A percentile compares a stretch with the other conserved stretches of the same genome.
phyloP scores from a whole-genome alignment of 2,888 invertebrate species.

The Urechis unicinctus region DNA sequence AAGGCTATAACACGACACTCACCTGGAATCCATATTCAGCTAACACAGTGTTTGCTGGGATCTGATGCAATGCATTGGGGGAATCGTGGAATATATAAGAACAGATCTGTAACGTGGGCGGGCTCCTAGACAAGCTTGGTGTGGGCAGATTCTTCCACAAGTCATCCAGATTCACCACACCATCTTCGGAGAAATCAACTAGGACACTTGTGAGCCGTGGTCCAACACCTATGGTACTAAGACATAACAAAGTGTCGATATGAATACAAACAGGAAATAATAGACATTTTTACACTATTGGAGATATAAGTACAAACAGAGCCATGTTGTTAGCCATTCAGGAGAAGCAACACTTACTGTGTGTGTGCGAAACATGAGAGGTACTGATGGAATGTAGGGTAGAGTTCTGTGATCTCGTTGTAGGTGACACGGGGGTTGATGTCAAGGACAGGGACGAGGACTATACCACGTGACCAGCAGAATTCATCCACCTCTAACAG shows the following conservation, averaged over 20 bases:
- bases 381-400: slow-evolving; percentile 56
- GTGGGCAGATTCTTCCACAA: slow-evolving; percentile 32
- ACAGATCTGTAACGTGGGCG: slow-evolving; percentile 40
- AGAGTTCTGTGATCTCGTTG: slow-evolving; percentile 55
- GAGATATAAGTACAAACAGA: slow-evolving; percentile 1
- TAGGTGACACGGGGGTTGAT: slow-evolving; percentile 54
- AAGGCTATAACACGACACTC: no score
- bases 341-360: slow-evolving; percentile 39
- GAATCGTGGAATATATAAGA: slow-evolving; percentile 41
- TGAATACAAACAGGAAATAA: no score
- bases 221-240: slow-evolving; percentile 57
- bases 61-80: slow-evolving; percentile 27
- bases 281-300: no score
- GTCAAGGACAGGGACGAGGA: slow-evolving; percentile 57
- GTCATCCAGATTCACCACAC: slow-evolving; percentile 26
- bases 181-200: slow-evolving; percentile 46
- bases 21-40: slow-evolving; percentile 61
- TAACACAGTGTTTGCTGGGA: slow-evolving; percentile 57
- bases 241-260: no score
- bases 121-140: slow-evolving; percentile 27
- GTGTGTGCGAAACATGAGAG: slow-evolving; percentile 56
- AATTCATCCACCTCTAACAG: slow-evolving; percentile 57
- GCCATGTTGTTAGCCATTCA: neutral
- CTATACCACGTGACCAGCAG: slow-evolving; percentile 56
- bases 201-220: slow-evolving; percentile 56